phyloP scores from a whole-genome alignment of 2,113 vertebrate genomes.

The Petroica traversi region DNA sequence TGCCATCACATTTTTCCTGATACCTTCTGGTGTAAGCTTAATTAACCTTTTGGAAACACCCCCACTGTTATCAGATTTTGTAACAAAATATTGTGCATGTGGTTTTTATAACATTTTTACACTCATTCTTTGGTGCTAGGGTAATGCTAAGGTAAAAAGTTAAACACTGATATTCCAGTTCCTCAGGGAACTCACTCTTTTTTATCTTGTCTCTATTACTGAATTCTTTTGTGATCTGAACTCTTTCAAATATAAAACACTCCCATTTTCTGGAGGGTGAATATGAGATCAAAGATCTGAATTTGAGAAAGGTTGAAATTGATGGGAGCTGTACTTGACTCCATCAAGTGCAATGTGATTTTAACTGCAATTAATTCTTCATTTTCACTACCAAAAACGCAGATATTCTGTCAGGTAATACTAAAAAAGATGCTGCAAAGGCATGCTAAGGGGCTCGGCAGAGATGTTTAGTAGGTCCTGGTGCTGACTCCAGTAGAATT shows the following conservation, averaged over 20 bases:
- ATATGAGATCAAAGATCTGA: background rate
- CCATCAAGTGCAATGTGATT: background rate
- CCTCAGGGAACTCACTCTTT: background rate
- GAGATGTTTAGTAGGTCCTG: background rate
- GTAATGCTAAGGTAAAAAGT: background rate
- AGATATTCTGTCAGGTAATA: background rate
- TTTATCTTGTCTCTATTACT: conserved; percentile 2
- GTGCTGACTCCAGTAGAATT: background rate
- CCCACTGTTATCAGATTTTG: background rate
- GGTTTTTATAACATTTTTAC: conserved; percentile 13
- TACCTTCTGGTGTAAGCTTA: background rate
- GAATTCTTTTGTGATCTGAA: conserved; percentile 7
- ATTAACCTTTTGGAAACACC: background rate
- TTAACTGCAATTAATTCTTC: background rate
- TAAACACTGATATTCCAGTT: background rate
- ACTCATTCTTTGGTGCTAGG: background rate
- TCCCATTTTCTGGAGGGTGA: conserved; percentile 1
- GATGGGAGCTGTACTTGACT: background rate
- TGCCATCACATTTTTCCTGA: background rate
- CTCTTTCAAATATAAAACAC: background rate
- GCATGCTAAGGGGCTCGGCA: background rate
- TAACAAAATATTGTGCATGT: background rate
- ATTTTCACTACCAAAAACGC: background rate
- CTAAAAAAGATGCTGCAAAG: background rate
- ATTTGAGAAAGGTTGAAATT: background rate